Base-by-base conservation (phyloP, 1,140 invertebrate genomes). In the Neoseiulus cucumeris region DNA sequence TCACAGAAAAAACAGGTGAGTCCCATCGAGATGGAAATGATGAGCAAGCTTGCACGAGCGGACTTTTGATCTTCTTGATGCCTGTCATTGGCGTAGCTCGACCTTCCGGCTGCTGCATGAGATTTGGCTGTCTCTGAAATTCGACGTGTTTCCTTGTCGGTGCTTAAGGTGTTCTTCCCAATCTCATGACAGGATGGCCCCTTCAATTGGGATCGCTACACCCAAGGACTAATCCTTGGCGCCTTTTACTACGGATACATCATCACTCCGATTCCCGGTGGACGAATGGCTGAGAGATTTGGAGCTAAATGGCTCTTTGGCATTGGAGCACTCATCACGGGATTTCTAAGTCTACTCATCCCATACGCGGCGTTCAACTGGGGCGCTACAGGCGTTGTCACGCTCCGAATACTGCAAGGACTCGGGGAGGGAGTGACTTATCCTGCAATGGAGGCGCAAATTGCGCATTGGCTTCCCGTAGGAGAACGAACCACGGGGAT, bases 231-330 rank as follows among this genome's bases (percentile, higher is more conserved):
- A 65, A 85, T 91, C 68, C 76, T 91, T 44, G 84, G 84, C 25
- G 82, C 86, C n/a, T 91, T 90, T 73, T 91, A 90, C 73, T 87
- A 84, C 82, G 88, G 88, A 2, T 91, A 90, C 71, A 80, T 89
- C 45, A 75, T 87, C 0, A 86, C 85, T 0, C 84, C 91, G 76
- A 77, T 91, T 51, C 87, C 89, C 0, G 86, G 86, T 42, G 87
- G 84, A 1, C 78, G 84, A 66, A 74, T 89, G 47, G 83, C 86
- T 0, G 87, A 89, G 75, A 73, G 82, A 39, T 81, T 85, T 69
- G 87, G 86, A 5, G 86, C 86, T 0, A 90, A 89, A 76, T 86
- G 85, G 82, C 83, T 90, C 55, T 87, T 91, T 80, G 84, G 84
- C 68, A 80, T 81, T 69, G 86, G 87, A 1, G 84, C 91, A 79